Percentiles rank a stretch among this genome's conserved stretches.
These are phyloP conservation scores for Aspidiotus destructor DNA, from an alignment of 2,888 invertebrate species.

Conservation along the genomic window DNA sequence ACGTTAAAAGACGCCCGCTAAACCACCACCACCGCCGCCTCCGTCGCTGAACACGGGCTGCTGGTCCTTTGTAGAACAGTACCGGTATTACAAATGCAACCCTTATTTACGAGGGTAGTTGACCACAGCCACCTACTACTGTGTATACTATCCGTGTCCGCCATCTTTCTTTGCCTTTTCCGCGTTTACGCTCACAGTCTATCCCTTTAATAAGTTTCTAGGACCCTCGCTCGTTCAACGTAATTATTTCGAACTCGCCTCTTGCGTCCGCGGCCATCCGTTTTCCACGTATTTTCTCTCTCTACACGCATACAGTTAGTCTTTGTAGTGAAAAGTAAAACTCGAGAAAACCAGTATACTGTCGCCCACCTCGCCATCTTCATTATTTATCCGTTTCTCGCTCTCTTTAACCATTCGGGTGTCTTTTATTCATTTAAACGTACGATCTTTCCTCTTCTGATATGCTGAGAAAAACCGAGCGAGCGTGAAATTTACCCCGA, in stretches of 20 bases:
- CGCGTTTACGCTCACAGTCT: conserved; percentile 12
- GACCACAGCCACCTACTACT: conserved; percentile 30
- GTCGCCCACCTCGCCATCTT: conserved; percentile 11
- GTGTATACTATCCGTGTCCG: conserved; percentile 27
- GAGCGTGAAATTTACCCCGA: conserved; percentile 22
- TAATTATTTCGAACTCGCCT: conserved; percentile 29
- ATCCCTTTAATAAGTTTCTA: conserved; percentile 30
- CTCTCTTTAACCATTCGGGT: background rate
- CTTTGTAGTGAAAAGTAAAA: conserved; percentile 24
- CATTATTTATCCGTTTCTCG: conserved; percentile 2
- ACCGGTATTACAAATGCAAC: conserved; percentile 27
- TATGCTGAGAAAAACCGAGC: conserved; percentile 21
- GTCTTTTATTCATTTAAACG: background rate
- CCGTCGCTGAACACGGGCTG: conserved; percentile 9
- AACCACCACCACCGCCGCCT: background rate
- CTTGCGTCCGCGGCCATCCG: conserved; percentile 3
- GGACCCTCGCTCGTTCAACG: conserved; percentile 18
- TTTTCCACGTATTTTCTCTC: background rate
- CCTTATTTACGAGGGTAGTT: conserved; percentile 32
- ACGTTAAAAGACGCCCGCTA: no score
- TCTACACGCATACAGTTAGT: background rate
- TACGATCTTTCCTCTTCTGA: conserved; percentile 14
- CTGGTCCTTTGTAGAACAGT: conserved; percentile 3
- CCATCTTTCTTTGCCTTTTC: conserved; percentile 29
- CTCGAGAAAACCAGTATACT: conserved; percentile 28